A percentile compares a stretch with the other conserved stretches of the same genome.
phyloP scores from a whole-genome alignment of 2,113 vertebrate species.

The Alethe diademata region DNA sequence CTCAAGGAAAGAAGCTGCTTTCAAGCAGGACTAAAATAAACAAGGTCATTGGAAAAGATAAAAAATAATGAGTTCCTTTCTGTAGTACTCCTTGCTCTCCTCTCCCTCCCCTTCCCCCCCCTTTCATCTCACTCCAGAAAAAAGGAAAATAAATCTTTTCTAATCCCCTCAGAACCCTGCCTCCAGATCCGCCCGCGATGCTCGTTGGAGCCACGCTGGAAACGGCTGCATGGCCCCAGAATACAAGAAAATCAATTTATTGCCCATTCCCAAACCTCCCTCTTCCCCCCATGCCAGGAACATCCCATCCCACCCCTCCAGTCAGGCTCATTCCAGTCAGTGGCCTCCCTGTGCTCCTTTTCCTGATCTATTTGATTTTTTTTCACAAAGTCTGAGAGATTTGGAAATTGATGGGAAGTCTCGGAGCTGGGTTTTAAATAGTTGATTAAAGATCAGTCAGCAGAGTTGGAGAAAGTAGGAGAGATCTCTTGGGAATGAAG shows the following conservation, averaged over 20 bases:
- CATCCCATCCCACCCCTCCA: background rate
- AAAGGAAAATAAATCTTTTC: conserved; percentile 63
- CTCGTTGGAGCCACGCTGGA: background rate
- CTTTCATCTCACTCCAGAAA: conserved; percentile 68
- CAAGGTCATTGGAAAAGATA: conserved; percentile 71
- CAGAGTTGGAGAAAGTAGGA: background rate
- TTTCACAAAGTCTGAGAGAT: background rate
- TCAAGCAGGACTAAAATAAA: conserved; percentile 64
- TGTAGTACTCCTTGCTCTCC: background rate
- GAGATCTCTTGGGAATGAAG: background rate
- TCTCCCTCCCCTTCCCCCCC: background rate
- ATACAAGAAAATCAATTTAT: background rate
- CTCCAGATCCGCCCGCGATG: background rate
- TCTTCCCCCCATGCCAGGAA: background rate
- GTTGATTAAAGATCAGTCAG: conserved; percentile 55
- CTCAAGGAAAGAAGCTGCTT: conserved; percentile 16
- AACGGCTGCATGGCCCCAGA: background rate
- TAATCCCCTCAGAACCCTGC: conserved; percentile 58
- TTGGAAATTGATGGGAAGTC: background rate
- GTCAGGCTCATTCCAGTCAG: background rate
- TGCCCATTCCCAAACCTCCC: background rate
- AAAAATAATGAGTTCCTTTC: conserved; percentile 69
- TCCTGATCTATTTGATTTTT: background rate
- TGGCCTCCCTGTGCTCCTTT: background rate
- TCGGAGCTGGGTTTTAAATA: conserved; percentile 10